Conservation (phyloP, 2,888 invertebrate species). For the Cephalotes varians region DNA sequence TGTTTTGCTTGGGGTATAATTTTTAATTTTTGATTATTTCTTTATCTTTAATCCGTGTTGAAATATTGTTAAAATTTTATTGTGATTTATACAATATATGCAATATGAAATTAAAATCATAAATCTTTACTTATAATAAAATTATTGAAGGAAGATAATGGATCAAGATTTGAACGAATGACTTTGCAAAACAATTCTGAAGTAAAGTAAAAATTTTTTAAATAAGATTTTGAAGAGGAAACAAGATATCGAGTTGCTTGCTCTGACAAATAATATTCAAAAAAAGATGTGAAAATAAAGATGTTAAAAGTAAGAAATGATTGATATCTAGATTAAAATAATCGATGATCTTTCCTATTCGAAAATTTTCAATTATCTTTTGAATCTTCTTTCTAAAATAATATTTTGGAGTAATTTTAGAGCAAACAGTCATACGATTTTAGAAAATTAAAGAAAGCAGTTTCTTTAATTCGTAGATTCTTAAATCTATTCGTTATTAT, state of each 20-base stretch:
- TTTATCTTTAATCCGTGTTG: neutral
- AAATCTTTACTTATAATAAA: neutral
- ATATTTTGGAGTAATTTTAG: too few relatives aligned
- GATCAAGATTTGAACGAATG: too few relatives aligned
- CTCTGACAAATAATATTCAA: neutral
- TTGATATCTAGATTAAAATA: neutral
- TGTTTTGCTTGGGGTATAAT: too few relatives aligned
- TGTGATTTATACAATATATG: neutral
- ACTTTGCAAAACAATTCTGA: neutral
- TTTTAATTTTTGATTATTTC: neutral
- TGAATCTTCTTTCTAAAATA: neutral
- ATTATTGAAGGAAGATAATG: neutral
- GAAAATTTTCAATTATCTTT: neutral
- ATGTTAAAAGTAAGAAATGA: neutral
- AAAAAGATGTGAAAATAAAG: neutral
- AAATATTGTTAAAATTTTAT: neutral
- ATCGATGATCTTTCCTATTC: neutral
- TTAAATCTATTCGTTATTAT: neutral
- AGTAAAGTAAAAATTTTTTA: neutral
- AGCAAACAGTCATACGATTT: too few relatives aligned
- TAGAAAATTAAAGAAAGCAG: neutral
- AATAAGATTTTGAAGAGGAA: neutral
- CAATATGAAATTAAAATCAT: constrained; percentile 1
- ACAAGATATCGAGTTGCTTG: neutral
- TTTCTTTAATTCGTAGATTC: neutral